Conservation (phyloP, 2,888 invertebrate genomes). For the Ichneumoninae sp. region DNA sequence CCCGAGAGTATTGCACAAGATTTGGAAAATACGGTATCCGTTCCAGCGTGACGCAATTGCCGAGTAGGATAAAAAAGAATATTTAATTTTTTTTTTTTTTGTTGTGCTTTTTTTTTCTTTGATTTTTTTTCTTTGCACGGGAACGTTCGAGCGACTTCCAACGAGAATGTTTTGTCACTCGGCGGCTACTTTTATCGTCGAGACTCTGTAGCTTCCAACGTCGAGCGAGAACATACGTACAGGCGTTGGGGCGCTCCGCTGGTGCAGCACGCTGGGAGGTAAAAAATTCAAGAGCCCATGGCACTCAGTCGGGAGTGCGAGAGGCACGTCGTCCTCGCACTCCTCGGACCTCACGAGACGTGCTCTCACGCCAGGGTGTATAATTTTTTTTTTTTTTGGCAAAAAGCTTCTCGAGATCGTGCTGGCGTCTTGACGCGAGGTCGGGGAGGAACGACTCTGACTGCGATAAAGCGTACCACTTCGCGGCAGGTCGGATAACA, state of each 20-base stretch:
- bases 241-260: background rate
- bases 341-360: constrained; percentile 34
- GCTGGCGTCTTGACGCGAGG: background rate
- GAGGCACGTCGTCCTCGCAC: constrained; percentile 34
- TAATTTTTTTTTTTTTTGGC: constrained; percentile 13
- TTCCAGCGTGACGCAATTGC: background rate
- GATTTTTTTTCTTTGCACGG: background rate
- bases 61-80: background rate
- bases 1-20: background rate
- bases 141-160: constrained; percentile 5
- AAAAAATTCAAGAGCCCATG: constrained; percentile 51
- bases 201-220: background rate
- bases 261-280: constrained; percentile 44
- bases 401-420: constrained; percentile 36
- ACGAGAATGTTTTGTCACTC: constrained; percentile 33
- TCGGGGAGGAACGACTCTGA: constrained; percentile 23
- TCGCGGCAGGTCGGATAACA: constrained; percentile 7
- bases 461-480: constrained; percentile 37
- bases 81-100: background rate
- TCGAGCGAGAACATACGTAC: constrained; percentile 7
- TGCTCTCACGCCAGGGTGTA: constrained; percentile 3
- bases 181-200: constrained; percentile 23
- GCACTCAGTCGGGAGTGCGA: constrained; percentile 38
- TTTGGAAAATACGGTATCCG: background rate
- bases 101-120: too few relatives aligned